phyloP scores from a whole-genome alignment of 2,113 vertebrate species.

The Crotophaga sulcirostris region DNA sequence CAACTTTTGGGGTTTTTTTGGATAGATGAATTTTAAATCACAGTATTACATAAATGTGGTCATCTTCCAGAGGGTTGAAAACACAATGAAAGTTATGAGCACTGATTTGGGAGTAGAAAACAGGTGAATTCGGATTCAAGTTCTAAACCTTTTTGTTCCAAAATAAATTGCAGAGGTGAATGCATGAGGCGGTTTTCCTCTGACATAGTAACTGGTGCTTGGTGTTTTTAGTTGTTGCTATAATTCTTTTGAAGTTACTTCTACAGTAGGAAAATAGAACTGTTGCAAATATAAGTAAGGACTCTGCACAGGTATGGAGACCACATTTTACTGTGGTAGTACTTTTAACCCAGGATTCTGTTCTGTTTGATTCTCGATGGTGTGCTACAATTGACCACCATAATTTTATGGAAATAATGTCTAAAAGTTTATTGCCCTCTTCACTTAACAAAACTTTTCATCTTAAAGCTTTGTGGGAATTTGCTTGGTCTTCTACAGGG shows the following conservation, averaged over 20 bases:
- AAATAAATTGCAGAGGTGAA: background rate
- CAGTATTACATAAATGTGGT: background rate
- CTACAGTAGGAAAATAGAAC: background rate
- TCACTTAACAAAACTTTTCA: background rate
- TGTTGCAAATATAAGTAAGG: background rate
- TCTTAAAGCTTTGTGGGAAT: background rate
- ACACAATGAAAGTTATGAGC: background rate
- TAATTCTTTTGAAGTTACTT: background rate
- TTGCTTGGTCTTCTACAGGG: background rate
- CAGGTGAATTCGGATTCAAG: background rate
- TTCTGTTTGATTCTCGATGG: background rate
- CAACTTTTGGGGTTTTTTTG: rapidly evolving
- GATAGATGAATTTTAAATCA: background rate
- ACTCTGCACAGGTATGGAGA: background rate
- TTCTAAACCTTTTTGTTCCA: background rate
- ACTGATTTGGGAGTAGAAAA: background rate
- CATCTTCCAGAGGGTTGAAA: background rate
- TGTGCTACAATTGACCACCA: background rate
- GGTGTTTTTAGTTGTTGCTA: background rate
- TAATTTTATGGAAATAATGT: background rate
- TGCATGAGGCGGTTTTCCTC: background rate
- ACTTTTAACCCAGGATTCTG: background rate
- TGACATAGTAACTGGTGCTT: background rate
- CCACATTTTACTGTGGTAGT: background rate
- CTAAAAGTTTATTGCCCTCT: background rate